Evolutionary conservation across 2,113 vertebrate species (phyloP).

Genomic region (Dascyllus trimaculatus): DNA sequence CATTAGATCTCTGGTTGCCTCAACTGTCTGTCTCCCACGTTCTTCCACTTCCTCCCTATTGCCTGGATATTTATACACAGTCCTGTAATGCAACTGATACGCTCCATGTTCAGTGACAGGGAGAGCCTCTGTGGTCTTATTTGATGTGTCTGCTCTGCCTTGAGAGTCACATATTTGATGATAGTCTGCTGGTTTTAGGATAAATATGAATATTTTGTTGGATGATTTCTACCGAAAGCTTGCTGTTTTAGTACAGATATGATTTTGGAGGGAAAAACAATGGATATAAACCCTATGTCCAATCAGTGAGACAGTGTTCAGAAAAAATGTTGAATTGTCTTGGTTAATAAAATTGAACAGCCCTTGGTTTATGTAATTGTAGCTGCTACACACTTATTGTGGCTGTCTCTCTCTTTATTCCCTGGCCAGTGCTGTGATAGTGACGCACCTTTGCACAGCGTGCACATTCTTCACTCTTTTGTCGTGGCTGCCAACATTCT

Average conservation of each 20-base stretch:
- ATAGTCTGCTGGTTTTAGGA: background rate
- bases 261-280: background rate
- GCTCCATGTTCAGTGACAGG: conserved; percentile 33
- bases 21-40: background rate
- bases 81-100: conserved; percentile 25
- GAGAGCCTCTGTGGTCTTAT: conserved; percentile 18
- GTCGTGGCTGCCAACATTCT: conserved; percentile 98
- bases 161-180: conserved; percentile 2
- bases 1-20: background rate
- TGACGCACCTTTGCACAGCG: conserved; percentile 91
- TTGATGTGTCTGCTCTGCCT: background rate
- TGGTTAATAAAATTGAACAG: background rate
- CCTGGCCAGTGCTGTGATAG: conserved; percentile 89
- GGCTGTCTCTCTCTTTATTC: conserved; percentile 34
- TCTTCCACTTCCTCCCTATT: conserved; percentile 1
- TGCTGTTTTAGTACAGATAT: background rate
- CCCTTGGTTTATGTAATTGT: background rate
- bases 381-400: conserved; percentile 1
- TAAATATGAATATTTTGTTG: background rate
- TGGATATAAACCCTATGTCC: too few species aligned
- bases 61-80: conserved; percentile 31
- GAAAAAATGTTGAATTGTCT: background rate
- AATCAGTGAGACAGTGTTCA: too few species aligned
- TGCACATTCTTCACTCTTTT: conserved; percentile 95
- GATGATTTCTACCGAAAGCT: conserved; percentile 5